Base-by-base conservation (phyloP, 2,113 vertebrate species). In the Fregetta grallaria region DNA sequence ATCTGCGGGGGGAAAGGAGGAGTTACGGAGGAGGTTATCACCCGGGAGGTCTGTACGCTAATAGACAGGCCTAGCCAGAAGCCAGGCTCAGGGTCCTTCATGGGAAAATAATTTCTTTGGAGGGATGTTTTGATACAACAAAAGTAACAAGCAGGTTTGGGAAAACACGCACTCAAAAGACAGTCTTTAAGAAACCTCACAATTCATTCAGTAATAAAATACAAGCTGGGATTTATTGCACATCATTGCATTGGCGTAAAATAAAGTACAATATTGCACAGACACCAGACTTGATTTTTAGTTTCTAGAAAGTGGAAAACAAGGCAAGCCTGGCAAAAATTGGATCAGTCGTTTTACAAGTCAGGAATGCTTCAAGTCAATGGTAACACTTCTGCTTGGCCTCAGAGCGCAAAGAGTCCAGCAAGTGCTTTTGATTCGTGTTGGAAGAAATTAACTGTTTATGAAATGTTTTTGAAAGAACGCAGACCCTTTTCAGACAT, bases 1-100 rank as follows among this genome's bases (percentile, higher is more conserved):
- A 99, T 98, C 99, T 99, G 97, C 23, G 74, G 83, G 78, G 66
- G 52, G 38, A 72, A 30, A 94, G 45, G 30, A 78, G 8, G 23
- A 25, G 79, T 75, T 58, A 16, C 1, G 2, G 18, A 23, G 34
- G 32, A 15, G 16, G 30, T 34, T 34, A 34, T 16, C 73, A 10
- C 78, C 5, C 3, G n/a, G 66, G 52, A 49, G 44, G 20, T 4
- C 36, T 11, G 2, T 3, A 20, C 0, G 1, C 26, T 3, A 14
- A 72, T 1, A 14, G 58, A 13, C 7, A n/a, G 47, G 12, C 50
- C 25, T 3, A 34, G 44, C 36, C 44, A 71, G 9, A 20, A 55
- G 13, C 13, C 67, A 20, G 45, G 30, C 30, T 84, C 44, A 36
- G 53, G 9, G 20, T 58, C 22, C 56, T 56, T 22, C 58, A 38